A percentile compares a stretch with the other conserved stretches of the same genome.
These are phyloP conservation scores for Andinoacara biseriatus DNA, from an alignment of 2,113 vertebrate species.

Conservation along the genomic window DNA sequence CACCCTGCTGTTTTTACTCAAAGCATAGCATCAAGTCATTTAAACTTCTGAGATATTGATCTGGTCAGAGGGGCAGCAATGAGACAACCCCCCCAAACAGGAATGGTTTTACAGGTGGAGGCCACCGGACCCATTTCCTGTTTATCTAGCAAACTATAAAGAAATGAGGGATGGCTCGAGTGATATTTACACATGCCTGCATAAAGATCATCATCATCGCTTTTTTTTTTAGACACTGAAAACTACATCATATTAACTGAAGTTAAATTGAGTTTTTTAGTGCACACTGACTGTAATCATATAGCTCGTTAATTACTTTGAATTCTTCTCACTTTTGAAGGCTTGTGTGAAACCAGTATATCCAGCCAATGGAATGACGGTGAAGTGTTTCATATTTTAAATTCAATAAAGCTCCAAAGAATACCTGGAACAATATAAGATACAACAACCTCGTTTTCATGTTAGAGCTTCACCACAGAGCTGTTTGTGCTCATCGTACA, in stretches of 20 bases:
- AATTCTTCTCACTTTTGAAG: not conserved
- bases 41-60: too few species aligned
- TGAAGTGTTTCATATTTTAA: not conserved
- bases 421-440: not conserved
- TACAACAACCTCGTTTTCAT: not conserved
- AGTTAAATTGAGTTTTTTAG: not conserved
- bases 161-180: too few species aligned
- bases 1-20: too few species aligned
- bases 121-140: too few species aligned
- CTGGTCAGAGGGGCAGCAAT: too few species aligned
- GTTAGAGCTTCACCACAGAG: not conserved
- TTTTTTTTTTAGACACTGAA: not conserved
- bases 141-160: too few species aligned
- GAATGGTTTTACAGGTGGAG: too few species aligned
- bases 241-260: not conserved
- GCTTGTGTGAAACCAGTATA: not conserved
- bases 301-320: not conserved
- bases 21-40: too few species aligned
- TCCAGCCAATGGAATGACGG: not conserved
- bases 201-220: too few species aligned
- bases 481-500: not conserved
- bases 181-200: too few species aligned
- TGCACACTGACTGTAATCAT: not conserved
- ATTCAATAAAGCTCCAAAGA: not conserved
- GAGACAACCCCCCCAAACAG: too few species aligned